Evolutionary conservation across 2,888 invertebrate species (phyloP), one percentile per base, ranked within the genome.

Genomic region (Corythucha ciliata): DNA sequence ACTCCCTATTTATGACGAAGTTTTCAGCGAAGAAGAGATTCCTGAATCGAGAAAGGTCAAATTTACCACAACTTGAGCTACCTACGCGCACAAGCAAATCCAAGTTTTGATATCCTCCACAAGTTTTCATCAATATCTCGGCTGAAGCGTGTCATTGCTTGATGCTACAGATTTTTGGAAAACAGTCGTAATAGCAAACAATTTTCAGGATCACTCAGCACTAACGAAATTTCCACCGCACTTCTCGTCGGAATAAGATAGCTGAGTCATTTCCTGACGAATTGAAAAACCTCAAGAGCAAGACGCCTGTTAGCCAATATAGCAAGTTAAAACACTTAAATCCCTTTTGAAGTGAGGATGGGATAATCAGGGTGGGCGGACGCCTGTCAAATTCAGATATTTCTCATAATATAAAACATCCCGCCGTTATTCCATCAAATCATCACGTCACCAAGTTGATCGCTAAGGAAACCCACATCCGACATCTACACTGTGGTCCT

Each of bases 311-410:
- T 7, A 21, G 22, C 8, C 8, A 7, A 2, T 7, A 4, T 12
- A 27, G 44, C 29, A 44, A 16, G 8, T 10, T 44, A 6, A 3
- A 10, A 3, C 12, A 22, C 18, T 39, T 33, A n/a, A 10, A 48
- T 22, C 52, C 52, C 2, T 52, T 37, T 14, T 21, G 47, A 27
- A 36, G 45, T 21, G 3, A 3, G 6, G 21, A 39, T 20, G n/a
- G 25, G 2, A 22, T 52, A 1, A 3, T 49, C 5, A 48, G 52
- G 42, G 52, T 49, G 21, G 52, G 47, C 20, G 52, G 52, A 7
- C 32, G 52, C 4, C 10, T 52, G 4, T 16, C 18, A 3, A 8
- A 29, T 27, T n/a, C 52, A 8, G n/a, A 5, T 10, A n/a, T 52
- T 2, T 7, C 4, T 10, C 3, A 3, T 2, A 25, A 40, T 22